Conservation (phyloP, 2,888 invertebrate species). For the Leptura quadrifasciata region DNA sequence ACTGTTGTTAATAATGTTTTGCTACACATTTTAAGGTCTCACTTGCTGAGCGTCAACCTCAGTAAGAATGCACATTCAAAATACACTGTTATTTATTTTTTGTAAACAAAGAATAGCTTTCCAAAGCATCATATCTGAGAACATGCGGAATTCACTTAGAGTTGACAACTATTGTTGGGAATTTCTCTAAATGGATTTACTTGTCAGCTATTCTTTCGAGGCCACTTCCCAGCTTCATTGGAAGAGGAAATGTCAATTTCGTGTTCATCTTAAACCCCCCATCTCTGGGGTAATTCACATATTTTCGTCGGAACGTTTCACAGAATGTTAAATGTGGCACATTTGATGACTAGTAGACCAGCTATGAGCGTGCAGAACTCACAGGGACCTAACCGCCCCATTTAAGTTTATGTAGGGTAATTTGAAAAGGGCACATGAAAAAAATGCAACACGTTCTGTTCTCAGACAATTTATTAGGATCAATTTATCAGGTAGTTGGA, state of each 20-base stretch:
- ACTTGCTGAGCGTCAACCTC: too few relatives aligned
- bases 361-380: not conserved
- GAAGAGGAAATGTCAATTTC: slow-evolving; percentile 4
- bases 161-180: not conserved
- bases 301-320: not conserved
- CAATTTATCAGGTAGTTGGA: not conserved
- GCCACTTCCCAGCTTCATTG: not conserved
- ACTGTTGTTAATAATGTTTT: too few relatives aligned
- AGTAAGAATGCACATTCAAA: too few relatives aligned
- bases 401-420: not conserved
- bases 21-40: too few relatives aligned
- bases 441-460: not conserved
- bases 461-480: not conserved
- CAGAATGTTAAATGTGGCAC: slow-evolving; percentile 1
- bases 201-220: not conserved
- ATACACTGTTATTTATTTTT: too few relatives aligned
- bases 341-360: slow-evolving; percentile 7
- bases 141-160: not conserved
- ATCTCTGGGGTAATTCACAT: not conserved
- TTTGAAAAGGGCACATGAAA: not conserved
- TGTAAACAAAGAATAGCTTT: too few relatives aligned
- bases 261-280: not conserved
- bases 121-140: not conserved
- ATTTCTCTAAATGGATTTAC: not conserved
- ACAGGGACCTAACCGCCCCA: not conserved